Evolutionary conservation across 2,113 vertebrate species (phyloP).

Genomic region (Gasterosteus aculeatus): DNA sequence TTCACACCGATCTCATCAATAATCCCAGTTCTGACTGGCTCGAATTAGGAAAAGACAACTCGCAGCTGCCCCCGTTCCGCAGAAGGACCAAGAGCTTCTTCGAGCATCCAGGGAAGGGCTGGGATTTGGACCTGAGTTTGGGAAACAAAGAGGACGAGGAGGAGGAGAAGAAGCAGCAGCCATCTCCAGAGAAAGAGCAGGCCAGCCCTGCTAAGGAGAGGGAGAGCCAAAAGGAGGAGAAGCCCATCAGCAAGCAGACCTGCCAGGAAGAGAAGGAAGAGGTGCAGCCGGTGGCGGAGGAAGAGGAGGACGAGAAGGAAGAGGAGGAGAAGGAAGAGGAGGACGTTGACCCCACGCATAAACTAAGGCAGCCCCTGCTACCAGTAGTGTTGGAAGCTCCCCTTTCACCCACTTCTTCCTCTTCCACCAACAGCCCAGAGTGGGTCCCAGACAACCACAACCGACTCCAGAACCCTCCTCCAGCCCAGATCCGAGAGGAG

Average conservation of each 20-base stretch:
- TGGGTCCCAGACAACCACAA: slow-evolving; percentile 62
- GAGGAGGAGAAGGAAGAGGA: slow-evolving; percentile 45
- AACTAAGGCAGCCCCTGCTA: slow-evolving; percentile 65
- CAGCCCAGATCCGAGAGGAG: slow-evolving; percentile 66
- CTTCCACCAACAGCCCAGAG: slow-evolving; percentile 66
- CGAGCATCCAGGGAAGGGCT: slow-evolving; percentile 89
- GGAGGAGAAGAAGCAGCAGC: slow-evolving; percentile 63
- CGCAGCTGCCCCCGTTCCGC: slow-evolving; percentile 77
- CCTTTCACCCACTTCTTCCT: slow-evolving; percentile 74
- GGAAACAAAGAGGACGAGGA: slow-evolving; percentile 73
- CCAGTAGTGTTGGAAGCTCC: slow-evolving; percentile 77
- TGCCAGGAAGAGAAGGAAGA: slow-evolving; percentile 63
- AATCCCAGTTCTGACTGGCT: slow-evolving; percentile 87
- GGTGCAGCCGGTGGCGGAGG: slow-evolving; percentile 44
- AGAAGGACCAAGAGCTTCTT: slow-evolving; percentile 95
- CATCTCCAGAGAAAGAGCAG: slow-evolving; percentile 69
- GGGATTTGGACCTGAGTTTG: slow-evolving; percentile 82
- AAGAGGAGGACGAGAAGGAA: slow-evolving; percentile 41
- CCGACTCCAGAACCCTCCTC: slow-evolving; percentile 54
- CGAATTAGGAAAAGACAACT: slow-evolving; percentile 86
- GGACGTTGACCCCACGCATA: slow-evolving; percentile 59
- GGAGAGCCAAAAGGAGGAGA: slow-evolving; percentile 77
- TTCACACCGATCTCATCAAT: slow-evolving; percentile 66
- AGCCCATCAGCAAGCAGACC: slow-evolving; percentile 75
- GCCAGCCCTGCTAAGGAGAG: slow-evolving; percentile 70